A percentile compares a stretch with the other conserved stretches of the same genome.
Conservation (phyloP, 2,113 vertebrate genomes). For the Aramus guarauna region DNA sequence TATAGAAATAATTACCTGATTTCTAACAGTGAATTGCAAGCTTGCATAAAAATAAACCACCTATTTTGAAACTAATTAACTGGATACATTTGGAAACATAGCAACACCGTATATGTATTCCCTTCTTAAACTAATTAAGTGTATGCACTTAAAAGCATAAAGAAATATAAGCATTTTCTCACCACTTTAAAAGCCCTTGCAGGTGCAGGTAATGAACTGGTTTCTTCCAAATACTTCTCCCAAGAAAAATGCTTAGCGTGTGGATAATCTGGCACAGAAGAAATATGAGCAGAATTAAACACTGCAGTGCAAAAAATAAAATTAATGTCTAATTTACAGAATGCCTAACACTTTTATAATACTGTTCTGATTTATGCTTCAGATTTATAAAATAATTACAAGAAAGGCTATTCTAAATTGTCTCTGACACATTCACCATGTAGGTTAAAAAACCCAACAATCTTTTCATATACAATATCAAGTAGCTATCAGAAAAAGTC, state of each 20-base stretch:
- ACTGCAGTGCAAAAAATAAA: background rate
- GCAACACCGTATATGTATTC: background rate
- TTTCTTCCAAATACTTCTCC: slow-evolving; percentile 88
- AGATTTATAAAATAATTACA: background rate
- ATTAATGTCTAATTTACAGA: background rate
- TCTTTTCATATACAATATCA: background rate
- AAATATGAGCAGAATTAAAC: slow-evolving; percentile 8
- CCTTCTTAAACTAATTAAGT: background rate
- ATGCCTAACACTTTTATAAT: background rate
- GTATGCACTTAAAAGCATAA: background rate
- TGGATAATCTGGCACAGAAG: slow-evolving; percentile 73
- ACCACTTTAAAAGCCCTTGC: slow-evolving; percentile 88
- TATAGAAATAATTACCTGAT: background rate
- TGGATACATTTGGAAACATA: background rate
- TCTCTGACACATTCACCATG: background rate
- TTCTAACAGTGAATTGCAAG: background rate
- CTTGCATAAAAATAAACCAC: background rate
- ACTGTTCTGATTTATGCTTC: background rate
- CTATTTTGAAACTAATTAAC: background rate
- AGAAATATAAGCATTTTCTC: background rate
- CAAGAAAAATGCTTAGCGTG: slow-evolving; percentile 83
- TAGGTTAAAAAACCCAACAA: background rate
- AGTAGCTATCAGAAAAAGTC: background rate
- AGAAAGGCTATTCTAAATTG: background rate
- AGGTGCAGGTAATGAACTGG: slow-evolving; percentile 82